Conservation (phyloP, 2,113 vertebrate genomes). For the Apodemus speciosus region DNA sequence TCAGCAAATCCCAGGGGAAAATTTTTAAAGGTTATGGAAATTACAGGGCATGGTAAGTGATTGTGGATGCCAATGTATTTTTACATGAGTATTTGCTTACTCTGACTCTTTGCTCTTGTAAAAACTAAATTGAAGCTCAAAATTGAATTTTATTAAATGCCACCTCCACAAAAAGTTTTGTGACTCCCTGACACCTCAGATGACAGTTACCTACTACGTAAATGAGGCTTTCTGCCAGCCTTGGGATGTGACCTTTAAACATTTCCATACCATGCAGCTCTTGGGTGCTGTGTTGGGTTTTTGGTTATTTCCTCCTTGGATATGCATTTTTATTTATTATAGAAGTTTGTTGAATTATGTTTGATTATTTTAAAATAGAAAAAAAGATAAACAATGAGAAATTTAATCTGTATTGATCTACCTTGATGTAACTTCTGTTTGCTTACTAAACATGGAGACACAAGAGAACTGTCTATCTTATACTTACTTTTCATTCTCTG, state of each 20-base stretch:
- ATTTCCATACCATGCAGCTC: not conserved
- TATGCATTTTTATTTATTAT: not conserved
- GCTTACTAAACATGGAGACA: not conserved
- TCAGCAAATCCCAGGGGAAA: constrained; percentile 20
- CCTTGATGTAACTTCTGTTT: not conserved
- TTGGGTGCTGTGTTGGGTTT: not conserved
- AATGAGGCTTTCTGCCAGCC: not conserved
- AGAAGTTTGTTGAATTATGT: not conserved
- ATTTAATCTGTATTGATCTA: not conserved
- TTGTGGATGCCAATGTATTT: constrained; percentile 34
- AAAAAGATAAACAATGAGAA: not conserved
- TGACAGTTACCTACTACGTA: constrained; percentile 19
- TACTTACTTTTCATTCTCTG: not conserved
- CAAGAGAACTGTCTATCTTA: not conserved
- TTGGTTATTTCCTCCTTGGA: not conserved
- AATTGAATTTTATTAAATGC: constrained; percentile 51
- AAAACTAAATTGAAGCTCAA: constrained; percentile 48
- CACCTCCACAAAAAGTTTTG: constrained; percentile 2
- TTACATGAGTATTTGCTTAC: constrained; percentile 45
- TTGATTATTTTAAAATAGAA: not conserved
- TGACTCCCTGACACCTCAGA: constrained; percentile 38
- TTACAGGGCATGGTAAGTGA: constrained; percentile 24
- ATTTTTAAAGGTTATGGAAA: constrained; percentile 53
- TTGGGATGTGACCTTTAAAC: not conserved
- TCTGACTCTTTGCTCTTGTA: constrained; percentile 44